phyloP scores from a whole-genome alignment of 1,140 invertebrate species.

The Nephila pilipes region DNA sequence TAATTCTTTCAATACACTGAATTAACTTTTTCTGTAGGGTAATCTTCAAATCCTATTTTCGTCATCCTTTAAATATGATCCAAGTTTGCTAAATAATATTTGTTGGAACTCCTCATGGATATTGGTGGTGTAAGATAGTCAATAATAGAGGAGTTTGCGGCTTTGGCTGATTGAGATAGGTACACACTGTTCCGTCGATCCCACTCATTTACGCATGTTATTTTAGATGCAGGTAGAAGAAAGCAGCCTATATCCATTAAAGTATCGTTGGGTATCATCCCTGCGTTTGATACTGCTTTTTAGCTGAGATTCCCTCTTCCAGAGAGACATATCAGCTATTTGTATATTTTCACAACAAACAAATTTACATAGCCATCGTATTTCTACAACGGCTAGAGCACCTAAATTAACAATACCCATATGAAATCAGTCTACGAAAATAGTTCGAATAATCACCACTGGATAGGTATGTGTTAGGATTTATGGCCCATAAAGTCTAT shows the following conservation, averaged over 20 bases:
- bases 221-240: neutral
- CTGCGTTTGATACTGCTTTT: neutral
- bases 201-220: slow-evolving; percentile 39
- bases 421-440: neutral
- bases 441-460: neutral
- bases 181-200: neutral
- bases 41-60: neutral
- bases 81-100: neutral
- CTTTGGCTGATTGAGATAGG: slow-evolving; percentile 28
- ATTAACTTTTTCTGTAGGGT: neutral
- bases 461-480: neutral
- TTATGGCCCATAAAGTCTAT: no score
- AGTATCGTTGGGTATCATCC: neutral
- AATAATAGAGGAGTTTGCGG: slow-evolving; percentile 33
- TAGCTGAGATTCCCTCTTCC: slow-evolving; percentile 37
- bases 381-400: neutral
- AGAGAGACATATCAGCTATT: slow-evolving; percentile 64
- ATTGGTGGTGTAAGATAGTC: neutral
- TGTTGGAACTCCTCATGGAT: neutral
- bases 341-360: slow-evolving; percentile 48
- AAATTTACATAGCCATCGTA: slow-evolving; percentile 68
- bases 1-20: neutral
- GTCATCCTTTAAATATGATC: neutral
- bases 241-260: neutral
- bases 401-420: neutral